Conservation (phyloP, 2,113 vertebrate species). For the Delphinapterus leucas region DNA sequence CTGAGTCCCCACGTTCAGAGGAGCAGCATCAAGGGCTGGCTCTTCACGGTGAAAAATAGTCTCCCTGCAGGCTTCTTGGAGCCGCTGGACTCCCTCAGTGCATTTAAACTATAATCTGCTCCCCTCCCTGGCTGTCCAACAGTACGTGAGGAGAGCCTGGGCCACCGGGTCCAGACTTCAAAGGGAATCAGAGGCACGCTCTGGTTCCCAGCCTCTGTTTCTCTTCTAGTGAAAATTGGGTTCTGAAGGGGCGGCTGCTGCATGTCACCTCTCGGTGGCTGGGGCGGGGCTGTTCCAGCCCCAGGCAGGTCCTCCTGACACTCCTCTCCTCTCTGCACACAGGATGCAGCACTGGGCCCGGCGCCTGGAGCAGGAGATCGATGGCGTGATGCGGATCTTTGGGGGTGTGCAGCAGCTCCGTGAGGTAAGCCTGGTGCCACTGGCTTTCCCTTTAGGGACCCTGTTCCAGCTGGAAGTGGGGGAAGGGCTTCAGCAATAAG, state of each 20-base stretch:
- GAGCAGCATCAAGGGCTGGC: constrained; percentile 24
- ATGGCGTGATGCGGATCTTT: constrained; percentile 97
- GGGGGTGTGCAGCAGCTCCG: constrained; percentile 95
- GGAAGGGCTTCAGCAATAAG: background rate
- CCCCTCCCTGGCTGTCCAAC: background rate
- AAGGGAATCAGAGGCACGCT: background rate
- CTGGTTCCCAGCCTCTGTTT: background rate
- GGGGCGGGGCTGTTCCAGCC: background rate
- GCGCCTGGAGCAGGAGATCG: constrained; percentile 97
- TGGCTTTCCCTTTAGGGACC: constrained; percentile 28
- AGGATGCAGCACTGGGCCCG: constrained; percentile 99
- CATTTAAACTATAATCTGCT: background rate
- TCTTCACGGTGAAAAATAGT: background rate
- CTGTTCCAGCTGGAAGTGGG: background rate
- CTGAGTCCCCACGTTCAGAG: background rate
- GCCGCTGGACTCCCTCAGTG: background rate
- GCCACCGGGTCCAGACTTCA: background rate
- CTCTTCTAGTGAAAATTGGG: constrained; percentile 24
- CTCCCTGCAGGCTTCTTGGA: constrained; percentile 6
- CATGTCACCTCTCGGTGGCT: background rate
- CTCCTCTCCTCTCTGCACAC: constrained; percentile 70
- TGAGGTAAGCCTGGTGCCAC: constrained; percentile 86
- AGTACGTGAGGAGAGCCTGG: background rate
- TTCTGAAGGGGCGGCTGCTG: background rate
- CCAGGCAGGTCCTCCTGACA: background rate